Evolutionary conservation across 2,888 invertebrate genomes (phyloP), one percentile per base, ranked within the genome.

Genomic region (Thyatira batis): DNA sequence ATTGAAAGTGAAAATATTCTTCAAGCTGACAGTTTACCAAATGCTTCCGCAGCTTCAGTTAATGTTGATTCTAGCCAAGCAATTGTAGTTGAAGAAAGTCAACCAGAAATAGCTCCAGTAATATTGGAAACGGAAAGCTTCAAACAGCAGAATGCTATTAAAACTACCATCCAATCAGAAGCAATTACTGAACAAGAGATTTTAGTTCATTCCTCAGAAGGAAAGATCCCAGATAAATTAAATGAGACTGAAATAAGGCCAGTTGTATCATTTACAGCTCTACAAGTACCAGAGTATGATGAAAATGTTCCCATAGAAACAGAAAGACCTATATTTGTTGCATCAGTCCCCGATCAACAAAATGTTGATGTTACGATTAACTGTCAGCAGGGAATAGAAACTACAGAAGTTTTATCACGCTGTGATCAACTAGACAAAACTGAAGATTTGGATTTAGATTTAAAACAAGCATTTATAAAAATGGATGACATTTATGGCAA

Each of bases 131-230:
- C 63, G 23, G 63, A 65, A 46, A 71, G 76, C 53, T 28, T 72
- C 10, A 61, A 74, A 51, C 68, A 80, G 70, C 86, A 69, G n/a
- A 87, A 78, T 49, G 89, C 89, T 3, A 78, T 76, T 45, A 76
- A 81, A 60, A 82, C 73, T 46, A 77, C 92, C 50, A 84, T 92
- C 13, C 91, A 93, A 61, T 87, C 81, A 60, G 93, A 95, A 69
- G 95, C 95, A 13, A 76, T 94, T 52, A 92, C 92, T 50, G 92
- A 91, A 63, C 93, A 88, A 64, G 91, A 95, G 92, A 84, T 93
- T 23, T 82, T 93, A 49, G 74, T 93, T 23, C 85, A 89, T 69
- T 81, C 87, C 10, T 89, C 87, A 11, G 90, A 93, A 70, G 80
- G 92, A n/a, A 63, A 76, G 45, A 67, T 91, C 3, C 60, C 73